Evolutionary conservation across 1,140 invertebrate genomes (phyloP).

Genomic region (Microplitis demolitor): DNA sequence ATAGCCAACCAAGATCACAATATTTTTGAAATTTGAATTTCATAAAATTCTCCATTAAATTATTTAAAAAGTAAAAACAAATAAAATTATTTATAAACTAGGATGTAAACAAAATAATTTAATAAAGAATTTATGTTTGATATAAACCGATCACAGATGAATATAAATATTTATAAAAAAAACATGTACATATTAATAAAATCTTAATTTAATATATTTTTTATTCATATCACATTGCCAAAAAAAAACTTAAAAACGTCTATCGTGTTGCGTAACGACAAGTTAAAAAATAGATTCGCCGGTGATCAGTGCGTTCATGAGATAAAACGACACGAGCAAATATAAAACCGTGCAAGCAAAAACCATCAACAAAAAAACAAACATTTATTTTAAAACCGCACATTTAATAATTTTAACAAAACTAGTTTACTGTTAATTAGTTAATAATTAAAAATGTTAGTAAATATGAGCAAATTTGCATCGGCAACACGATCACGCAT

Average conservation of each 20-base stretch:
- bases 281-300: constrained; percentile 11
- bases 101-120: background rate
- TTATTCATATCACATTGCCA: too few species aligned
- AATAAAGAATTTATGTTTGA: background rate
- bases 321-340: background rate
- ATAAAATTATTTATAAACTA: background rate
- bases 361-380: background rate
- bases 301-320: background rate
- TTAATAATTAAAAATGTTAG: background rate
- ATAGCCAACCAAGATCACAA: background rate
- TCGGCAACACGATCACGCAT: constrained; percentile 18
- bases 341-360: background rate
- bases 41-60: too few species aligned
- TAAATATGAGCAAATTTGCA: background rate
- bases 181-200: background rate
- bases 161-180: background rate
- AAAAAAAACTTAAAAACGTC: background rate
- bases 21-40: too few species aligned
- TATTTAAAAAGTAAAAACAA: background rate
- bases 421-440: background rate
- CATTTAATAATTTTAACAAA: background rate
- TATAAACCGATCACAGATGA: constrained; percentile 9
- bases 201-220: background rate
- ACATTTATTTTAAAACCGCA: too few species aligned
- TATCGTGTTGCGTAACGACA: background rate